phyloP scores from a whole-genome alignment of 2,888 invertebrate species.

The Eupithecia subumbrata region DNA sequence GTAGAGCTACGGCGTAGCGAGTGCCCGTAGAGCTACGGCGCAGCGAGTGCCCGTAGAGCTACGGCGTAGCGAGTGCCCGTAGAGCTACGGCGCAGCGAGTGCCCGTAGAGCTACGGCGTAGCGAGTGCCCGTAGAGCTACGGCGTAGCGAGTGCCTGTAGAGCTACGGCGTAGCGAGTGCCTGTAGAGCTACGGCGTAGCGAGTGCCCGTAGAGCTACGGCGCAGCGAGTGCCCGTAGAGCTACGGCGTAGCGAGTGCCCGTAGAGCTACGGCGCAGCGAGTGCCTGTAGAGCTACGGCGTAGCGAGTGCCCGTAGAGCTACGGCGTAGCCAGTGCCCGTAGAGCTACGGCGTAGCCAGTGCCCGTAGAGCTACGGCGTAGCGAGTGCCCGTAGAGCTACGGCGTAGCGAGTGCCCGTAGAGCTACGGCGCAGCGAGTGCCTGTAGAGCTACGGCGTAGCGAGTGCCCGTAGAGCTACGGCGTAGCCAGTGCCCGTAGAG shows the following conservation, averaged over 20 bases:
- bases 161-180: too few relatives aligned
- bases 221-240: neutral
- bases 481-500: neutral
- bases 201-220: neutral
- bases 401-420: neutral
- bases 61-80: neutral
- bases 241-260: neutral
- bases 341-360: neutral
- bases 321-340: neutral
- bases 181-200: neutral
- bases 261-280: neutral
- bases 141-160: neutral
- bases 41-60: neutral
- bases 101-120: constrained; percentile 1
- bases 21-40: neutral
- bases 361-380: neutral
- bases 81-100: neutral
- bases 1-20: neutral
- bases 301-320: neutral
- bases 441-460: neutral
- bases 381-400: neutral
- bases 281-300: too few relatives aligned
- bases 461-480: too few relatives aligned
- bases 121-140: neutral
- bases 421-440: neutral